Base-by-base conservation (phyloP, 2,888 invertebrate genomes). In the Electrophaes corylata region DNA sequence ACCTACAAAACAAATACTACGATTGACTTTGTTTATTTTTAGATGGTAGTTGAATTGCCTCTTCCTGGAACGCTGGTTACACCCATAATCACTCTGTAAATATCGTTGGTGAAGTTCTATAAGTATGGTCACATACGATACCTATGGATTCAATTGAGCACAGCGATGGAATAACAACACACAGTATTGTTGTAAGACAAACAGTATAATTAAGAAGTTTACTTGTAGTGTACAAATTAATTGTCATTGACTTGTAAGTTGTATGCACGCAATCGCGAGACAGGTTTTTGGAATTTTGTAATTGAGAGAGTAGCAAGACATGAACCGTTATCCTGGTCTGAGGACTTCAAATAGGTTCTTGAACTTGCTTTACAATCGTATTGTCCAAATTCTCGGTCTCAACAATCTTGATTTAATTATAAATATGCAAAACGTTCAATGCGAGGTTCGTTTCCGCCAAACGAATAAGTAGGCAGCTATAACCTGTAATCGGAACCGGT, bases 401-500 rank as follows among this genome's bases (percentile, higher is more conserved):
- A 49, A 60, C 58, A 65, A 60, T 62, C 64, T 59, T 61, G 57
- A 67, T 65, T 64, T 65, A 65, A 67, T 67, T 64, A 65, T 65
- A 71, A 78, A 78, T 81, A 84, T 86, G 83, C 83, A 83, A 75
- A 78, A 78, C 76, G 73, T 77, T 72, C 71, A 74, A 81, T 76
- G 78, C 76, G 78, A 84, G 81, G 82, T 86, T 84, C 81, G 86
- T 90, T 91, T 90, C 89, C 91, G 91, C 88, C 88, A 88, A 88
- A 89, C 84, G 84, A 81, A 87, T 86, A 87, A 85, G 87, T 86
- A 83, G 84, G 86, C 79, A 83, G 86, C 80, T 83, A 90, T 87
- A 91, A 91, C 91, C 91, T 81, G 91, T 88, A 91, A 89, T 88
- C 84, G 80, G 77, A 91, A 91, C 91, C 91, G 91, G 91, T 91